A percentile compares a stretch with the other conserved stretches of the same genome.
Conservation (phyloP, 2,113 vertebrate genomes). For the Chaetodon auriga region DNA sequence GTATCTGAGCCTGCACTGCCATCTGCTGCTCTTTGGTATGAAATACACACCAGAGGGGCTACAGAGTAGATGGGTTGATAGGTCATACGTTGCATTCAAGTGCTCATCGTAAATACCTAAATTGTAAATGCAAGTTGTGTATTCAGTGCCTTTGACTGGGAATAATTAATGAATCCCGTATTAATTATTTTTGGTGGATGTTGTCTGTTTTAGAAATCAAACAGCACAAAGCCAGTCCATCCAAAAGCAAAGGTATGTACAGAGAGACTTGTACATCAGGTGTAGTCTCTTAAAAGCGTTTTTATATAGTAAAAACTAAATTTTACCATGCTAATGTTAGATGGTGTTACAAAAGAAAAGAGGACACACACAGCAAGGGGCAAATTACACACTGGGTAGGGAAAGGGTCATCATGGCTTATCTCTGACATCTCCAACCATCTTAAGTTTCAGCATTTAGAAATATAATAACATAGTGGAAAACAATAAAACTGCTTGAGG, state of each 20-base stretch:
- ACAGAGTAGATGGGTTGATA: constrained; percentile 1
- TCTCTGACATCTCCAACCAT: not conserved
- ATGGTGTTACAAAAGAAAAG: not conserved
- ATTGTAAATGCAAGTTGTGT: not conserved
- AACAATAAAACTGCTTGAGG: not conserved
- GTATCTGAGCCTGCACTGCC: constrained; percentile 74
- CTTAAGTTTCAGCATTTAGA: not conserved
- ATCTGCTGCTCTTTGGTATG: constrained; percentile 69
- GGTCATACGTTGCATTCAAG: constrained; percentile 63
- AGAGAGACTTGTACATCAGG: not conserved
- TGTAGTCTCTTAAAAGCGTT: not conserved
- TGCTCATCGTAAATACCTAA: constrained; percentile 16
- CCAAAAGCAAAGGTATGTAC: not conserved
- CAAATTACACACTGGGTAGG: not conserved
- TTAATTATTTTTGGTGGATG: not conserved
- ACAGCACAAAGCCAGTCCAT: not conserved
- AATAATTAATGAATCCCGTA: not conserved
- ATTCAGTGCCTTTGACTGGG: not conserved
- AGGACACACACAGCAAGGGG: not conserved
- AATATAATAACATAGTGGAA: not conserved
- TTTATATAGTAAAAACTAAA: not conserved
- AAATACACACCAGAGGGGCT: constrained; percentile 35
- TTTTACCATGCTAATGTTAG: not conserved
- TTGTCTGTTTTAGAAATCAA: not conserved
- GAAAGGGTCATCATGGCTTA: not conserved